phyloP scores from a whole-genome alignment of 2,113 vertebrate species.

The Sigmodon hispidus region DNA sequence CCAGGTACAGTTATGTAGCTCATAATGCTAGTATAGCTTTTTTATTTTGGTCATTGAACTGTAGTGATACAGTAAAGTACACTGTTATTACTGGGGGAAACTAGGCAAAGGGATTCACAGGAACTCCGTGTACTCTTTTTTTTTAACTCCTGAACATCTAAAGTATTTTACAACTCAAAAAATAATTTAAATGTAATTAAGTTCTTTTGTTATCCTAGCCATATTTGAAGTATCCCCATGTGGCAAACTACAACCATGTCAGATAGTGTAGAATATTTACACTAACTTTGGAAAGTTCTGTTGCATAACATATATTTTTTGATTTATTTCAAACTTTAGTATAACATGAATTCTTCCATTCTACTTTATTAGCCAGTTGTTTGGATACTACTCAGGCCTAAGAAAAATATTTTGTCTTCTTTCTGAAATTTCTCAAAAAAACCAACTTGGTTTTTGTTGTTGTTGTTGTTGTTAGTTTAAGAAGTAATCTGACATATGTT shows the following conservation, averaged over 20 bases:
- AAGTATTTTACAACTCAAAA: slow-evolving; percentile 35
- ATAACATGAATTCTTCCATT: neutral
- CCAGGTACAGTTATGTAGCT: neutral
- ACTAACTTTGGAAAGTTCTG: neutral
- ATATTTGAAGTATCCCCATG: neutral
- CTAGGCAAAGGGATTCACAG: neutral
- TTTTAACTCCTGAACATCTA: neutral
- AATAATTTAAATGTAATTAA: slow-evolving; percentile 33
- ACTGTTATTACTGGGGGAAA: neutral
- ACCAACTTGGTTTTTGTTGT: neutral
- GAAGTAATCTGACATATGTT: slow-evolving; percentile 3
- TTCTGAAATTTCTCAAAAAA: slow-evolving; percentile 57
- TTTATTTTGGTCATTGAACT: slow-evolving; percentile 45
- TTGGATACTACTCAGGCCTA: slow-evolving; percentile 28
- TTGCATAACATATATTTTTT: slow-evolving; percentile 1
- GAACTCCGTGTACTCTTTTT: neutral
- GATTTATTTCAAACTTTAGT: slow-evolving; percentile 21
- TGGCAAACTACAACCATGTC: neutral
- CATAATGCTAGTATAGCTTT: neutral
- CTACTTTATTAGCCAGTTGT: slow-evolving; percentile 37
- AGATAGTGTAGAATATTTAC: neutral
- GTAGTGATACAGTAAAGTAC: neutral
- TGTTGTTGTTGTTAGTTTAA: slow-evolving; percentile 43
- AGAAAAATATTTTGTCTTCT: slow-evolving; percentile 43
- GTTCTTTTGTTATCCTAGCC: neutral